These are phyloP conservation scores for Sapayoa aenigma DNA, from an alignment of 2,113 vertebrate genomes.

Conservation along the genomic window DNA sequence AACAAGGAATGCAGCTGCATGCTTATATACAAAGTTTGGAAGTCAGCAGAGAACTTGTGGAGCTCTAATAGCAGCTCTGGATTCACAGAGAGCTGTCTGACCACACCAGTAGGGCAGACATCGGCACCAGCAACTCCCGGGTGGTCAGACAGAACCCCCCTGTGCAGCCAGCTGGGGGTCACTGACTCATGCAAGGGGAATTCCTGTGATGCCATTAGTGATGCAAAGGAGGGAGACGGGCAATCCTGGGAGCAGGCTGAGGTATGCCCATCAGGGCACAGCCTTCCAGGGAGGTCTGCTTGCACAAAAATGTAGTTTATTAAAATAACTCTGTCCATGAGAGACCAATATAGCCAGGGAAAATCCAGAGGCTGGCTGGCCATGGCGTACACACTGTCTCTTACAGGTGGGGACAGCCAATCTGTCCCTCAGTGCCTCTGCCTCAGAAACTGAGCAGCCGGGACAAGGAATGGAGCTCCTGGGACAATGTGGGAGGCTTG, in stretches of 20 bases:
- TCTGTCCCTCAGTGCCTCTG: neutral
- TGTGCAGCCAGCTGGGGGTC: fast-evolving
- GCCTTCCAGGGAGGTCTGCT: neutral
- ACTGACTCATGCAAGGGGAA: fast-evolving
- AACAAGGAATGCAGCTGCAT: neutral
- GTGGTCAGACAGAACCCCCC: neutral
- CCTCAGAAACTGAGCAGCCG: neutral
- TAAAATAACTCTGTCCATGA: neutral
- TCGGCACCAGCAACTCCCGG: neutral
- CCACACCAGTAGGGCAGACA: neutral
- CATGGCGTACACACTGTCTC: fast-evolving
- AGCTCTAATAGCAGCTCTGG: neutral
- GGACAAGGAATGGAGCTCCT: neutral
- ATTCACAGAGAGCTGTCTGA: neutral
- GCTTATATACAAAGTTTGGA: neutral
- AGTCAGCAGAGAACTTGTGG: neutral
- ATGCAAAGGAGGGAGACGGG: neutral
- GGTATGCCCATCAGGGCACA: fast-evolving
- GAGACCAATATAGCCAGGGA: neutral
- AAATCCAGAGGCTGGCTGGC: neutral
- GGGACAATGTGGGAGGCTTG: fast-evolving
- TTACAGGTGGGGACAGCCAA: neutral
- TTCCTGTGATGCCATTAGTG: neutral
- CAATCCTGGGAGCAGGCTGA: neutral
- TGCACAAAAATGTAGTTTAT: neutral